phyloP scores from a whole-genome alignment of 2,888 invertebrate species.

The Diaperis boleti region DNA sequence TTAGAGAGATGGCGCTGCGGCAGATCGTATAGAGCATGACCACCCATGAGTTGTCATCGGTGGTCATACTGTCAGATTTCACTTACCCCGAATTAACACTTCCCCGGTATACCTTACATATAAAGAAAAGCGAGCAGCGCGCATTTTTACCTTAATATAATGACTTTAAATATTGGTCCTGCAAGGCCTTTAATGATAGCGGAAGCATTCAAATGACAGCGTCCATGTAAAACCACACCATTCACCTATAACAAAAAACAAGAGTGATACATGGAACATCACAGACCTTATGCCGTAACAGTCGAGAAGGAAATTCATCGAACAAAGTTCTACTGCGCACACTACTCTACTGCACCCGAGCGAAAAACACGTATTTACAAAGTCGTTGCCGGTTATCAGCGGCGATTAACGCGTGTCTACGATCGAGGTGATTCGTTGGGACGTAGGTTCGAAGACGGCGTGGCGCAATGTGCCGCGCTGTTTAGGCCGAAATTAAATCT shows the following conservation, averaged over 20 bases:
- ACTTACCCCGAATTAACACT: no score
- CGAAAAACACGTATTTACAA: constrained; percentile 7
- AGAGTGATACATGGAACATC: constrained; percentile 47
- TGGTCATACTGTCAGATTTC: no score
- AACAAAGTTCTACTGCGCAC: constrained; percentile 39
- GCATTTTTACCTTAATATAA: constrained; percentile 80
- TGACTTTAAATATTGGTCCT: constrained; percentile 85
- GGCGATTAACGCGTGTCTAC: constrained; percentile 5
- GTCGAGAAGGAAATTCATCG: constrained; percentile 56
- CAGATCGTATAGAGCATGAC: no score
- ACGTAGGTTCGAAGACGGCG: constrained; percentile 7
- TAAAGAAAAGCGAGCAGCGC: constrained; percentile 19
- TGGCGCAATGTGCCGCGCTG: not conserved
- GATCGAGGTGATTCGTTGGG: not conserved
- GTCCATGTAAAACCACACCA: constrained; percentile 91
- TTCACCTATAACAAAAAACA: constrained; percentile 79
- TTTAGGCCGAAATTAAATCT: no score
- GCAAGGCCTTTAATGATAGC: constrained; percentile 93
- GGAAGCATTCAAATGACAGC: constrained; percentile 97
- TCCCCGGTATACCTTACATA: no score
- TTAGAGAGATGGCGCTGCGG: no score
- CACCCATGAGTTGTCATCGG: no score
- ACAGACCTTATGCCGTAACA: constrained; percentile 59
- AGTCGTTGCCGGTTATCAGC: constrained; percentile 15
- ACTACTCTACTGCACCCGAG: constrained; percentile 8